Base-by-base conservation (phyloP, 2,113 vertebrate species). In the Phylloscopus trochilus region DNA sequence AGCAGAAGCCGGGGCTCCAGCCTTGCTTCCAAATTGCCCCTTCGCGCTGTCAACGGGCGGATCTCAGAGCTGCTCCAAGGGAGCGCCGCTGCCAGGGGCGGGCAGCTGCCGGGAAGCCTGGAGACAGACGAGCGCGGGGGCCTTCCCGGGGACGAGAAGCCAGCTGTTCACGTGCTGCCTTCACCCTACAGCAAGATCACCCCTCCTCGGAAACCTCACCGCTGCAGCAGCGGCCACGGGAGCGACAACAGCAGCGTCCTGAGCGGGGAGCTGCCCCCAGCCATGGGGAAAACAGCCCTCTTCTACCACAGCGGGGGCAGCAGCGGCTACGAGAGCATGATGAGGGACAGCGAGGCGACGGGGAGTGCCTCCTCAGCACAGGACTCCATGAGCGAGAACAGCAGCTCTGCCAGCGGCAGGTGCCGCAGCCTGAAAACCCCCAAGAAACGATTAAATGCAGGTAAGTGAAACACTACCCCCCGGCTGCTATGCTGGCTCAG, bases 121-220 rank as follows among this genome's bases (percentile, higher is more conserved):
- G 95, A 96, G 89, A n/a, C 97, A 1, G 98, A 98, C 1, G 98
- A 98, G 27, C 98, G 96, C 0, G 96, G 78, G 7, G 91, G 77
- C 14, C 46, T 74, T 35, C 92, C 81, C 0, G 97, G 95, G 19
- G 99, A 99, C 3, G 99, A 99, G 92, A 98, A 93, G 89, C 95
- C 98, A 0, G 91, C 95, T n/a, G 96, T 98, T n/a, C 98, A 98
- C 90, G 96, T 98, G 21, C 97, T 99, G 62, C 99, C 99, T 7
- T 99, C 99, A 1, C 99, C 99, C 37, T 99, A 99, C 97, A 99
- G 99, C 98, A 99, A 99, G 97, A 98, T 99, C 88, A 99, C 99
- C 6, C 99, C 99, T 7, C 99, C 99, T 5, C 97, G 99, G 73
- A 98, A 98, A 91, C 98, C 99, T 5, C 99, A 99, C 67, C 98